These are phyloP conservation scores for Platalea minor DNA, from an alignment of 2,797 vertebrate species.

Conservation along the genomic window DNA sequence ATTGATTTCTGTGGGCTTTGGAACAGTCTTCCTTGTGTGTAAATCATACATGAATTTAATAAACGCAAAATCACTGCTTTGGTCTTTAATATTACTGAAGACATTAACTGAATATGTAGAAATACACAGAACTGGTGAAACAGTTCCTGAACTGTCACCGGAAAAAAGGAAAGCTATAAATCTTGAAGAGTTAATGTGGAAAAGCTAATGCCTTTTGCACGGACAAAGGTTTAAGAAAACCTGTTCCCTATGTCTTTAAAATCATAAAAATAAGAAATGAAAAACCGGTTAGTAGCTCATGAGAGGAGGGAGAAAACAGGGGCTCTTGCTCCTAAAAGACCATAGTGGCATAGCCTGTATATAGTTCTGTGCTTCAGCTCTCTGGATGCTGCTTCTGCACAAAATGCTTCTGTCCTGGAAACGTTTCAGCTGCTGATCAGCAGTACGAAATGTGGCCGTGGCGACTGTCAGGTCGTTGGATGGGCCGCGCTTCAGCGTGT, in stretches of 20 bases:
- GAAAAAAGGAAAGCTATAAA: not conserved
- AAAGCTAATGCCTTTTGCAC: not conserved
- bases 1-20: not conserved
- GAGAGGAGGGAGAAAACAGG: not conserved
- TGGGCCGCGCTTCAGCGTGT: rapidly evolving
- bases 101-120: not conserved
- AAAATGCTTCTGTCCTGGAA: not conserved
- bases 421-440: not conserved
- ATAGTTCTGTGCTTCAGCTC: not conserved
- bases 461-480: not conserved
- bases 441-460: rapidly evolving
- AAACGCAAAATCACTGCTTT: not conserved
- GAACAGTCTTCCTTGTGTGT: not conserved
- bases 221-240: rapidly evolving
- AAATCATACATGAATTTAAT: not conserved
- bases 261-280: not conserved
- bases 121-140: not conserved
- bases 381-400: not conserved
- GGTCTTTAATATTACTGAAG: not conserved
- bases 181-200: not conserved
- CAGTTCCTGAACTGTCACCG: not conserved
- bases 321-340: not conserved
- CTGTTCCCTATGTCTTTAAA: not conserved
- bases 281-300: not conserved
- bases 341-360: rapidly evolving